These are phyloP conservation scores for Netelia fuscicornis DNA, from an alignment of 2,888 invertebrate species.

Conservation along the genomic window DNA sequence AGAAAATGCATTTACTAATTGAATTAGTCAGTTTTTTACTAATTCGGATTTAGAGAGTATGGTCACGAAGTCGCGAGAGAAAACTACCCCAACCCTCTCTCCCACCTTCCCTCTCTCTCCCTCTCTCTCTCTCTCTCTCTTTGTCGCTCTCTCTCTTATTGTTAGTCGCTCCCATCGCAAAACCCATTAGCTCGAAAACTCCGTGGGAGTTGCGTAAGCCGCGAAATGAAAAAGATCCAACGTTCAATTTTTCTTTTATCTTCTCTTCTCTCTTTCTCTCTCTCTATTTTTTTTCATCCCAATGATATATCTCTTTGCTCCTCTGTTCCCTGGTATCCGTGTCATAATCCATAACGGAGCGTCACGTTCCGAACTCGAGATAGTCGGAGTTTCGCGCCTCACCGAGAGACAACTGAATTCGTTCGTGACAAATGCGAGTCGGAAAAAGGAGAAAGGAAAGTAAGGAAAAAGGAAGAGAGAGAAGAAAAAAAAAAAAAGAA, in stretches of 20 bases:
- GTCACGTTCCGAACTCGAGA: conserved; percentile 1
- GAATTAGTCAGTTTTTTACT: too few relatives aligned
- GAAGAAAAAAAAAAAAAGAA: not conserved
- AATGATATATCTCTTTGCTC: conserved; percentile 6
- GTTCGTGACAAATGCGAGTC: conserved; percentile 39
- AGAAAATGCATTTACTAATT: too few relatives aligned
- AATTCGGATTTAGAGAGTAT: not conserved
- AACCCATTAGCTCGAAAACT: conserved; percentile 43
- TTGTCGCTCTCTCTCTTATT: not conserved
- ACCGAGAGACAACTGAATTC: conserved; percentile 36
- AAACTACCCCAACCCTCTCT: not conserved
- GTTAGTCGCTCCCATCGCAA: conserved; percentile 9
- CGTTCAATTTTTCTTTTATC: conserved; percentile 30
- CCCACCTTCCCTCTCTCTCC: not conserved
- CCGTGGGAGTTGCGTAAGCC: conserved; percentile 20
- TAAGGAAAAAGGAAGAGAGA: not conserved
- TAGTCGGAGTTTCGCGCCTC: not conserved
- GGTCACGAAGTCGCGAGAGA: not conserved
- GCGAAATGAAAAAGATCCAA: conserved; percentile 38
- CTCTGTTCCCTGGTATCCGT: not conserved
- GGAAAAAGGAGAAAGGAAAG: not conserved
- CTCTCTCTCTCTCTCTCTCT: not conserved
- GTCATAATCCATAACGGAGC: not conserved
- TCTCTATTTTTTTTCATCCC: not conserved
- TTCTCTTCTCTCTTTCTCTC: not conserved